phyloP scores from a whole-genome alignment of 92 coral and sea anemone genomes.

The Epizoanthus stellaris region DNA sequence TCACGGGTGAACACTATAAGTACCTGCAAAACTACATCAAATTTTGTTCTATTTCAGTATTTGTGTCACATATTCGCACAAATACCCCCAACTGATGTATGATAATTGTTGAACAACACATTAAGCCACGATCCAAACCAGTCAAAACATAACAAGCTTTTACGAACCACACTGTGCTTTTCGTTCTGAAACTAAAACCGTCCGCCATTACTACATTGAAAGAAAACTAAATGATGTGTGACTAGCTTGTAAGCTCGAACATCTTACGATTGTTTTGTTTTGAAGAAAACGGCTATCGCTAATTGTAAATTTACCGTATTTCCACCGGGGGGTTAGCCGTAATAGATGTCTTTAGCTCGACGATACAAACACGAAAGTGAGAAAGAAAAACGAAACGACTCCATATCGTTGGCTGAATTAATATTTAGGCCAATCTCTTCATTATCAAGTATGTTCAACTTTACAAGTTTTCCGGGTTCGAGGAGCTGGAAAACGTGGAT shows the following conservation, averaged over 20 bases:
- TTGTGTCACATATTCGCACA: constrained; percentile 33
- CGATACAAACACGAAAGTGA: constrained; percentile 39
- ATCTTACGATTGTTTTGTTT: background rate
- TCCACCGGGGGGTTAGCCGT: constrained; percentile 44
- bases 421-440: constrained; percentile 6
- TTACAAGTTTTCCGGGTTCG: constrained; percentile 44
- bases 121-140: background rate
- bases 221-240: constrained; percentile 41
- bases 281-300: constrained; percentile 19
- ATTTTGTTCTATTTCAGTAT: constrained; percentile 6
- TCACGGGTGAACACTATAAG: background rate
- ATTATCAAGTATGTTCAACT: constrained; percentile 33
- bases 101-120: constrained; percentile 35
- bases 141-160: constrained; percentile 27
- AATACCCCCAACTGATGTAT: constrained; percentile 37
- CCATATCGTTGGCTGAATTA: constrained; percentile 20
- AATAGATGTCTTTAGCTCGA: constrained; percentile 25
- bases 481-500: constrained; percentile 6
- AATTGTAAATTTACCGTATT: constrained; percentile 33
- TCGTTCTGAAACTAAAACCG: constrained; percentile 29
- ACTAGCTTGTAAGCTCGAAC: constrained; percentile 19
- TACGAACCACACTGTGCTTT: background rate
- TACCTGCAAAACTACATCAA: constrained; percentile 10
- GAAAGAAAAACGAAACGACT: constrained; percentile 17
- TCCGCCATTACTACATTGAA: constrained; percentile 44